Evolutionary conservation across 1,140 invertebrate species (phyloP).

Genomic region (Leptinotarsa undecemlineata): DNA sequence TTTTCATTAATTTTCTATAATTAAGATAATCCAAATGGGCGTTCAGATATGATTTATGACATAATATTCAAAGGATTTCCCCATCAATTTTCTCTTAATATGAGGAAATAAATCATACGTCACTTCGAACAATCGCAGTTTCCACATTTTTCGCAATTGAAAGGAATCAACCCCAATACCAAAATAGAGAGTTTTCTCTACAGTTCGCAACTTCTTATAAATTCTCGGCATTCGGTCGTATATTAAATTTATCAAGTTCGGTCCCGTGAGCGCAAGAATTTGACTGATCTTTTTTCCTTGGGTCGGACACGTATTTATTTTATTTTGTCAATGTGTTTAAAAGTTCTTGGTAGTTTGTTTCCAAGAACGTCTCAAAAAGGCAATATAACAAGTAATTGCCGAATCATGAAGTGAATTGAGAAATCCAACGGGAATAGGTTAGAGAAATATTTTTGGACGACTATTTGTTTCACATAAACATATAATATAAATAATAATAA

Average conservation of each 20-base stretch:
- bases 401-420: too few relatives aligned
- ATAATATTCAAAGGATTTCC: background rate
- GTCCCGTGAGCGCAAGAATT: background rate
- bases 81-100: background rate
- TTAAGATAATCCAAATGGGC: background rate
- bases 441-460: too few relatives aligned
- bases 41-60: background rate
- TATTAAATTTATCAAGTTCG: background rate
- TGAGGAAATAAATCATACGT: background rate
- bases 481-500: too few relatives aligned
- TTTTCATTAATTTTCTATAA: too few relatives aligned
- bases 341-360: background rate
- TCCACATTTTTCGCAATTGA: background rate
- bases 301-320: conserved; percentile 2
- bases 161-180: background rate
- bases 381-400: too few relatives aligned
- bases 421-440: too few relatives aligned
- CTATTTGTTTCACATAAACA: too few relatives aligned
- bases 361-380: too few relatives aligned
- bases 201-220: background rate
- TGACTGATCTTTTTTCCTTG: background rate
- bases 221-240: background rate
- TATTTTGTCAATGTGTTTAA: conserved; percentile 1
- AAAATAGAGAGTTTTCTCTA: background rate
- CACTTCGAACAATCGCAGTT: background rate